Evolutionary conservation across 2,888 invertebrate genomes (phyloP), one percentile per base, ranked within the genome.

Genomic region (Heliothis peltigera): DNA sequence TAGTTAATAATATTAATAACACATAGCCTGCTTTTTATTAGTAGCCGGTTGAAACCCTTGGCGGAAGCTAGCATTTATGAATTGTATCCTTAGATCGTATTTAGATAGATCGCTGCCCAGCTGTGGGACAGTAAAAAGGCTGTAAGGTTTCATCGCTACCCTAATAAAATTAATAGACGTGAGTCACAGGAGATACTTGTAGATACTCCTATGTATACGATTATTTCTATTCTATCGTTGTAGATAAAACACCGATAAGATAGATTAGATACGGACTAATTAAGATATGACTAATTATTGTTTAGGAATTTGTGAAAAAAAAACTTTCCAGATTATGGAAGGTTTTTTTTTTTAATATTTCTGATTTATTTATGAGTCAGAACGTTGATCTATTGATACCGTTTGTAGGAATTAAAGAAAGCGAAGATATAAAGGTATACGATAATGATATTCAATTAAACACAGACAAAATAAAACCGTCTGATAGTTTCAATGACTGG

Each of bases 351-450:
- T n/a, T n/a, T n/a, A n/a, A 1, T 4, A 35, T 0, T 8, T 15
- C 15, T 4, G 8, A 8, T 35, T 35, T 35, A 35, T 2, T 35
- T 35, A 7, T 32, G 32, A 10, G 10, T 32, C 32, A 10, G 32
- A 10, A 10, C 10, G 10, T 32, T 32, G 7, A 32, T 46, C 15
- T 8, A n/a, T 61, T 42, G 32, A 35, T 18, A 59, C 3, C 19
- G 42, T 21, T 7, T 52, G 10, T 25, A 55, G 19, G 42, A 62
- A 51, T 19, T 42, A 12, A 43, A 55, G 35, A 10, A 42, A 47
- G 4, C 15, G 2, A 10, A 35, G 6, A 22, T 32, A 1, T 32
- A 52, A 55, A 25, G 39, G 0, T 5, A 3, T n/a, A 35, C n/a
- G 32, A 21, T 10, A 10, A 52, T 15, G 6, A 35, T 3, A 7